Base-by-base conservation (phyloP, 2,113 vertebrate species). In the Stegastes partitus region DNA sequence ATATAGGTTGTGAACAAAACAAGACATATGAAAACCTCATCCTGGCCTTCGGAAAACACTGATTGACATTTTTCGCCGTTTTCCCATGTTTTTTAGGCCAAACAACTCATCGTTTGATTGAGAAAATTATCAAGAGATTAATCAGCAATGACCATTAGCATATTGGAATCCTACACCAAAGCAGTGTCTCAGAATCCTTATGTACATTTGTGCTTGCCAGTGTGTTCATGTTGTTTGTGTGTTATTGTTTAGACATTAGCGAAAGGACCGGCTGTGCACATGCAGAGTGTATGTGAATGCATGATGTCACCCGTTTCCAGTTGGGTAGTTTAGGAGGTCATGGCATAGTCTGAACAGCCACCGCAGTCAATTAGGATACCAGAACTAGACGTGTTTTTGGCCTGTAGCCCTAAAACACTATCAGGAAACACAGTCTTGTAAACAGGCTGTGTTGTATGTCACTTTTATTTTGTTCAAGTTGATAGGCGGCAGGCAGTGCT, bases 271-370 rank as follows among this genome's bases (percentile, higher is more conserved):
- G 11, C 45, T 65, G 71, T 19, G 45, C 37, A 66, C 55, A 47
- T 79, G 53, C 25, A 11, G 19, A 34, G n/a, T 37, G 47, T 63
- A 25, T 63, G 61, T 67, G 57, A 69, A 64, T 42, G 76, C 68
- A 84, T 83, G 85, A 87, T 89, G 83, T 87, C 85, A 83, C 81
- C 64, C 68, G 34, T 86, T 86, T 85, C 68, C 77, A 89, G 68
- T 84, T 63, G 50, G 76, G 49, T 75, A 77, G 89, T 75, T 83
- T 81, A 85, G 56, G 81, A 83, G 87, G 83, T 89, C 83, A 77
- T 82, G 81, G 19, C 82, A 71, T 28, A 51, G 74, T 68, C 49
- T 59, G 69, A 81, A 68, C 82, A 56, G 39, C 22, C 34, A 44
- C 81, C 14, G 68, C 86, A 72, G 62, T 68, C 68, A 14, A 62